phyloP scores from a whole-genome alignment of 2,113 vertebrate species.

The Toxotes jaculatrix region DNA sequence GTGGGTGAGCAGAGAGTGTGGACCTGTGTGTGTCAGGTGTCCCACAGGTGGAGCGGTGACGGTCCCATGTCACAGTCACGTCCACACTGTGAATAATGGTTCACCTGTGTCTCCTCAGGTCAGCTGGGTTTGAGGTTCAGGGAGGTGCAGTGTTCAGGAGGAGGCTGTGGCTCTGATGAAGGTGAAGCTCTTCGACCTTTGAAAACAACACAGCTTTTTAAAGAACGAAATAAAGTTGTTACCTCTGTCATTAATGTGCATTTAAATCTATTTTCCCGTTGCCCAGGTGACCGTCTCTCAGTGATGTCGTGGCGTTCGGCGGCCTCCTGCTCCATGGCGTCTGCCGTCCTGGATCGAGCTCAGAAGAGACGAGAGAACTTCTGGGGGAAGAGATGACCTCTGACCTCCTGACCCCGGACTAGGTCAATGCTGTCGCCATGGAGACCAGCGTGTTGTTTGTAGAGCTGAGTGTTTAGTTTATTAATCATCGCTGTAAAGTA shows the following conservation, averaged over 20 bases:
- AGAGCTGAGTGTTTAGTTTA: neutral
- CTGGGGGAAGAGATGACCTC: conserved; percentile 73
- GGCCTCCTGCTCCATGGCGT: conserved; percentile 68
- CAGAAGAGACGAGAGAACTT: conserved; percentile 69
- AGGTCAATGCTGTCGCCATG: neutral
- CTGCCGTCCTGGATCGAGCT: conserved; percentile 67
- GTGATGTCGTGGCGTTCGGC: conserved; percentile 73
- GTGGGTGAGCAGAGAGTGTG: no score
- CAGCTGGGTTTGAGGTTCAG: conserved; percentile 66
- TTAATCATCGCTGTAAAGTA: no score
- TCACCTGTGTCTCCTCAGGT: conserved; percentile 43
- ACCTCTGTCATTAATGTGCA: accelerated
- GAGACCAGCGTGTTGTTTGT: neutral
- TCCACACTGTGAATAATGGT: neutral
- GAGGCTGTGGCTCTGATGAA: conserved; percentile 53
- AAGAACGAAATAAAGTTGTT: neutral
- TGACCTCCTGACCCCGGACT: neutral
- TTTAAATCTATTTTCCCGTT: neutral
- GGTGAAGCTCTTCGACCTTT: conserved; percentile 42
- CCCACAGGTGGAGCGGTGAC: no score
- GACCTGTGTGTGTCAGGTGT: no score
- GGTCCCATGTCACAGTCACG: no score
- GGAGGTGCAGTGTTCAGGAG: conserved; percentile 43
- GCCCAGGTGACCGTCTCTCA: conserved; percentile 63
- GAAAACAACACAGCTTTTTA: no score